Percentiles rank a stretch among this genome's conserved stretches.
Conservation (phyloP, 2,888 invertebrate species). For the Esperia sulphurella region DNA sequence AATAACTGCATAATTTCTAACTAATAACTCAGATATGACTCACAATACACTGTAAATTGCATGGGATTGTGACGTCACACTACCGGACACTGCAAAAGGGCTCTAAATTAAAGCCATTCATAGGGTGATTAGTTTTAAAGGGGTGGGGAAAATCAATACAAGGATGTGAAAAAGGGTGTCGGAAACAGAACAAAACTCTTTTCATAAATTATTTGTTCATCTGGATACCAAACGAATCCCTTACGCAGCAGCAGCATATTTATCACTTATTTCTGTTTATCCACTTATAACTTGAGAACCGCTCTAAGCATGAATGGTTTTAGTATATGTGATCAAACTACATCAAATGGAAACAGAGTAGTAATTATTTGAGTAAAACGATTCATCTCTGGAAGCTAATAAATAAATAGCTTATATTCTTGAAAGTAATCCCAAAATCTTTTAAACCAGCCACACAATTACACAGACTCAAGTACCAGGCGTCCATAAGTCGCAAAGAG, state of each 20-base stretch:
- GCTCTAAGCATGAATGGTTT: no score
- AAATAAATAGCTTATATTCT: slow-evolving; percentile 1
- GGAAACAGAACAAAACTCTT: background rate
- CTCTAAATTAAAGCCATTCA: slow-evolving; percentile 2
- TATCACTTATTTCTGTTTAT: no score
- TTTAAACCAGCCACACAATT: slow-evolving; percentile 11
- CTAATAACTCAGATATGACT: background rate
- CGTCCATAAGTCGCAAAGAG: slow-evolving; percentile 29
- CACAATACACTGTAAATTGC: background rate
- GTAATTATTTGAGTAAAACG: no score
- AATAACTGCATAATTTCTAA: background rate
- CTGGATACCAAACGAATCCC: background rate
- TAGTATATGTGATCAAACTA: no score
- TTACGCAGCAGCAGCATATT: no score
- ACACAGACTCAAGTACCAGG: slow-evolving; percentile 27
- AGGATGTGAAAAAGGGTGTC: slow-evolving; percentile 1
- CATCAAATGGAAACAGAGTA: no score
- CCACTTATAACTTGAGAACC: no score
- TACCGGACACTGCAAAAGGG: background rate
- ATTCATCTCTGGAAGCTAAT: no score
- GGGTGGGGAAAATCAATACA: slow-evolving; percentile 17
- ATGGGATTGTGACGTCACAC: background rate
- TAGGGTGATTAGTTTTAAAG: slow-evolving; percentile 5
- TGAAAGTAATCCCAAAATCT: slow-evolving; percentile 9
- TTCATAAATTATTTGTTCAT: background rate